Evolutionary conservation across 2,888 invertebrate species (phyloP), one percentile per base, ranked within the genome.

Genomic region (Aporophyla lueneburgensis): DNA sequence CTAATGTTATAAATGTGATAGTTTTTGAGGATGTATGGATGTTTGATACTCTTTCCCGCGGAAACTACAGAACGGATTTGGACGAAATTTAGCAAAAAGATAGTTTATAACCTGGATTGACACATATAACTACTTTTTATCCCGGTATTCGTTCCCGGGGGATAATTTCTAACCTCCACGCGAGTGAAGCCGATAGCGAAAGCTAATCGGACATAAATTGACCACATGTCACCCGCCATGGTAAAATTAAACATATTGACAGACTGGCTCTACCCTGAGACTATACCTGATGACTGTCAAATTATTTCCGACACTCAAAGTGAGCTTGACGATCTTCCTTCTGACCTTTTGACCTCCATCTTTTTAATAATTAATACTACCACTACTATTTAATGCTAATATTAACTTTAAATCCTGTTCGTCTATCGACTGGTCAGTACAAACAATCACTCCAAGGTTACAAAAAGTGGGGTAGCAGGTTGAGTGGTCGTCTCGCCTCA

Each of bases 381-480:
- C n/a, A n/a, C n/a, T n/a, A n/a, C n/a, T n/a, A n/a, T n/a, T n/a
- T n/a, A n/a, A n/a, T n/a, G n/a, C n/a, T n/a, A n/a, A 53, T 33
- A 19, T 7, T 27, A 5, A 14, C 5, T 14, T 4, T 56, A 56
- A 72, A 21, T 59, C 54, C 14, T 19, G 7, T 19, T 33, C 19
- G 9, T 33, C 46, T 68, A 61, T 51, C 51, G 0, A 27, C 73
- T 19, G 51, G 0, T 16, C 61, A 72, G 59, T 68, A 72, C 54
- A 66, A 46, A 59, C 16, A 76, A 67, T 61, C 27, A 12, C 33
- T 43, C 40, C 84, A 84, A 84, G 85, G 84, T 82, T 78, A 84
- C 21, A 71, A 62, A 62, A 84, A 84, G 83, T 84, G 75, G 84
- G 84, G 85, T 85, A 84, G 83, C 85, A 85, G 84, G 84, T 82